Percentiles rank a stretch among this genome's conserved stretches.
phyloP scores from a whole-genome alignment of 2,797 vertebrate genomes.

The Cottoperca gobio region DNA sequence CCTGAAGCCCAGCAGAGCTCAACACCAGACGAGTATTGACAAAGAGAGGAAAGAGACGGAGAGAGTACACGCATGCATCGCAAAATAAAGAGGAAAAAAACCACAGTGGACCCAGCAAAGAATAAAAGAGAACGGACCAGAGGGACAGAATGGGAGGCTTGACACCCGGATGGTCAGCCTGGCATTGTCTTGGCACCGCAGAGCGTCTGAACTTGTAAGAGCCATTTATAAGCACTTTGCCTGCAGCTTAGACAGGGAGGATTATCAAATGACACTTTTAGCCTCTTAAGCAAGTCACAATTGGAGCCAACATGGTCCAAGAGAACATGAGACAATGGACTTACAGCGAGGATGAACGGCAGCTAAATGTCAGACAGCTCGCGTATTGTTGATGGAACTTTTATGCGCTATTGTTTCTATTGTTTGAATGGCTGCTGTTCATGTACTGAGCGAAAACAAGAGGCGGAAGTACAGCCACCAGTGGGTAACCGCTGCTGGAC shows the following conservation, averaged over 20 bases:
- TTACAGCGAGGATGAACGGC: conserved; percentile 37
- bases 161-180: conserved; percentile 45
- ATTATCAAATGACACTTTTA: conserved; percentile 79
- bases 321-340: conserved; percentile 62
- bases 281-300: conserved; percentile 74
- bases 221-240: conserved; percentile 57
- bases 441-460: conserved; percentile 36
- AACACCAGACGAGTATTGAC: conserved; percentile 24
- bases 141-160: conserved; percentile 14
- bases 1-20: conserved; percentile 36
- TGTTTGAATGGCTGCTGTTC: conserved; percentile 42
- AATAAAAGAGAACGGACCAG: conserved; percentile 11
- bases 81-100: not conserved
- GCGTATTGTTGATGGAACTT: conserved; percentile 53
- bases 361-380: conserved; percentile 75
- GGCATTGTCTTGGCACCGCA: conserved; percentile 43
- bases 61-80: not conserved
- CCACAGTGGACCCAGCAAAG: conserved; percentile 1
- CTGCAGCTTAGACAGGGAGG: conserved; percentile 73
- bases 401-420: conserved; percentile 52
- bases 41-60: conserved; percentile 16
- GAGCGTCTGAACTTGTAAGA: conserved; percentile 64
- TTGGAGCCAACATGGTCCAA: conserved; percentile 58
- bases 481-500: conserved; percentile 65
- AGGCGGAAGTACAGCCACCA: conserved; percentile 44